Percentiles rank a stretch among this genome's conserved stretches.
These are phyloP conservation scores for Aphaenogaster rudis DNA, from an alignment of 1,140 invertebrate species.

Conservation along the genomic window DNA sequence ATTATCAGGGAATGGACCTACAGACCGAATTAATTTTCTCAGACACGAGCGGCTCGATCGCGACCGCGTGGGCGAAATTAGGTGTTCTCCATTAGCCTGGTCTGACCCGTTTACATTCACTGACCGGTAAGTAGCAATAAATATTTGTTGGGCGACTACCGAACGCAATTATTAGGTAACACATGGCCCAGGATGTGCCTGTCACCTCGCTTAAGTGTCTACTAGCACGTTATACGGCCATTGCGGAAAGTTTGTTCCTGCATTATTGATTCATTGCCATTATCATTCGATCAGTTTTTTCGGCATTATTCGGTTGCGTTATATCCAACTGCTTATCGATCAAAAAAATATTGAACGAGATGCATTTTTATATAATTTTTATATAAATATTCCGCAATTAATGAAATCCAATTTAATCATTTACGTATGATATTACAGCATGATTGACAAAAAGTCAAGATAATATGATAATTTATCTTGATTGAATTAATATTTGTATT, in stretches of 20 bases:
- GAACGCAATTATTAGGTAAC: slow-evolving; percentile 80
- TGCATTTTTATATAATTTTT: background rate
- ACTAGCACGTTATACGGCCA: slow-evolving; percentile 76
- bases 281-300: background rate
- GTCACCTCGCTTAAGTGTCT: slow-evolving; percentile 74
- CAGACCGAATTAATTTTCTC: slow-evolving; percentile 53
- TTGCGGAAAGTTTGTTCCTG: slow-evolving; percentile 46
- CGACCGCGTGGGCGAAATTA: slow-evolving; percentile 62
- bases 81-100: slow-evolving; percentile 66
- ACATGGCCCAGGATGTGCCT: slow-evolving; percentile 72
- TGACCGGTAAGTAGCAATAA: slow-evolving; percentile 67
- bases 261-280: slow-evolving; percentile 69
- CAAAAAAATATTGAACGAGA: background rate
- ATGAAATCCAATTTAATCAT: slow-evolving; percentile 18
- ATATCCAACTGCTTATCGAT: background rate
- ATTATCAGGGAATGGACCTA: slow-evolving; percentile 2
- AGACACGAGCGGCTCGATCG: background rate
- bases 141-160: slow-evolving; percentile 67
- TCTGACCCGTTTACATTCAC: slow-evolving; percentile 68
- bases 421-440: background rate
- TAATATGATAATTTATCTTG: background rate
- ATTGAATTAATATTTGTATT: background rate
- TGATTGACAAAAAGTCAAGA: background rate
- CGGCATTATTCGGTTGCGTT: background rate
- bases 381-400: background rate